Percentiles rank a stretch among this genome's conserved stretches.
Conservation (phyloP, 2,113 vertebrate species). For the Scatophagus argus region DNA sequence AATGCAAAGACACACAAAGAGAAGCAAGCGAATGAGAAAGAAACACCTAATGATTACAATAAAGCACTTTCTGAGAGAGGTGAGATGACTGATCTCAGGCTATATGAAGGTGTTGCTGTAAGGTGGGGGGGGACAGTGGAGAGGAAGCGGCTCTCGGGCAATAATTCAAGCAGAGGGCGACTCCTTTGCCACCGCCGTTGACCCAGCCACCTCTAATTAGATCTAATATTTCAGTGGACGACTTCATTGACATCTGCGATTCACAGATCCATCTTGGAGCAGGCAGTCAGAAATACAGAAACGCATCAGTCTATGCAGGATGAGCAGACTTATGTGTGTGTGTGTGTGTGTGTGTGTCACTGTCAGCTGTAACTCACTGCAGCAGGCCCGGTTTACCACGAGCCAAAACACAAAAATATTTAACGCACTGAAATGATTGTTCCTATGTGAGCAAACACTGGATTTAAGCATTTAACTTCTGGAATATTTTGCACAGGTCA, state of each 20-base stretch:
- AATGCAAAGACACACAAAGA: background rate
- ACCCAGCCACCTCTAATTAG: slow-evolving; percentile 83
- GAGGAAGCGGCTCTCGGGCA: slow-evolving; percentile 52
- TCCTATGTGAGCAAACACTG: background rate
- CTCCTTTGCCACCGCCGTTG: slow-evolving; percentile 75
- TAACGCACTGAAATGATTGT: background rate
- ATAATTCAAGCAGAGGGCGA: slow-evolving; percentile 81
- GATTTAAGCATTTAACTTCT: background rate
- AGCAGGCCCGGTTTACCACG: slow-evolving; percentile 21
- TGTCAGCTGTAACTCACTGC: background rate
- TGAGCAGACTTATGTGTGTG: background rate
- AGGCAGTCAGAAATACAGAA: slow-evolving; percentile 33
- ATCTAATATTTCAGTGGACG: slow-evolving; percentile 82
- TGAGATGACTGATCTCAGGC: slow-evolving; percentile 32
- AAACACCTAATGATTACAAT: background rate
- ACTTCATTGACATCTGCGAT: slow-evolving; percentile 77
- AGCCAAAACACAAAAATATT: slow-evolving; percentile 12
- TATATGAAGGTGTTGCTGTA: slow-evolving; percentile 15
- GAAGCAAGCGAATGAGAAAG: background rate
- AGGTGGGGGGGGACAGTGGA: too few species aligned
- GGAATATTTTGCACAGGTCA: background rate
- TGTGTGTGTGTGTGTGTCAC: slow-evolving; percentile 31
- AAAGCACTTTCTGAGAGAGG: background rate
- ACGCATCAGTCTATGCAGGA: background rate
- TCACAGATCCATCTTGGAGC: slow-evolving; percentile 71